Conservation (phyloP, 1,140 invertebrate species). For the Lethrus apterus region DNA sequence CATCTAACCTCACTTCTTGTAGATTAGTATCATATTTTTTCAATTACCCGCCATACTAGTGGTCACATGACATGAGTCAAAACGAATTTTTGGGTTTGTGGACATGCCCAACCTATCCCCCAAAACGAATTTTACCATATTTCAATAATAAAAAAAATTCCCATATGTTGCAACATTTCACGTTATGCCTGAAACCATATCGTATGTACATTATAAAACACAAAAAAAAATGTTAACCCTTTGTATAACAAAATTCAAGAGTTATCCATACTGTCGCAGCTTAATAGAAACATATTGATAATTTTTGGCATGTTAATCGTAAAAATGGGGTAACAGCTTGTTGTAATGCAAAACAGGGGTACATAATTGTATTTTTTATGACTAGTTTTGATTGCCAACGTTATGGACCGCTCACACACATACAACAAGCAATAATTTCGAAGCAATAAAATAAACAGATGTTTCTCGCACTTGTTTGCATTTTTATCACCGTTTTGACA, state of each 20-base stretch:
- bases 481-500: constrained; percentile 3
- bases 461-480: constrained; percentile 8
- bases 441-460: constrained; percentile 11
- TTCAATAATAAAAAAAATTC: not conserved
- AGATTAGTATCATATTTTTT: no score
- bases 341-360: constrained; percentile 4
- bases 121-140: not conserved
- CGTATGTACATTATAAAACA: no score
- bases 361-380: constrained; percentile 6
- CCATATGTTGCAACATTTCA: not conserved
- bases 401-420: constrained; percentile 6
- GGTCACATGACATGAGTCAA: no score
- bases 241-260: not conserved
- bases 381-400: not conserved
- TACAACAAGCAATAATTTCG: constrained; percentile 1
- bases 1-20: no score
- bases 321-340: constrained; percentile 11
- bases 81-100: no score
- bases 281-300: constrained; percentile 12
- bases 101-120: not conserved
- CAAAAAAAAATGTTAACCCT: not conserved
- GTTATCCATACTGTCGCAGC: constrained; percentile 1
- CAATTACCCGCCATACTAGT: no score
- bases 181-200: no score
- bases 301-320: constrained; percentile 7